phyloP scores from a whole-genome alignment of 2,797 vertebrate species.

The Premnoplex brunnescens region DNA sequence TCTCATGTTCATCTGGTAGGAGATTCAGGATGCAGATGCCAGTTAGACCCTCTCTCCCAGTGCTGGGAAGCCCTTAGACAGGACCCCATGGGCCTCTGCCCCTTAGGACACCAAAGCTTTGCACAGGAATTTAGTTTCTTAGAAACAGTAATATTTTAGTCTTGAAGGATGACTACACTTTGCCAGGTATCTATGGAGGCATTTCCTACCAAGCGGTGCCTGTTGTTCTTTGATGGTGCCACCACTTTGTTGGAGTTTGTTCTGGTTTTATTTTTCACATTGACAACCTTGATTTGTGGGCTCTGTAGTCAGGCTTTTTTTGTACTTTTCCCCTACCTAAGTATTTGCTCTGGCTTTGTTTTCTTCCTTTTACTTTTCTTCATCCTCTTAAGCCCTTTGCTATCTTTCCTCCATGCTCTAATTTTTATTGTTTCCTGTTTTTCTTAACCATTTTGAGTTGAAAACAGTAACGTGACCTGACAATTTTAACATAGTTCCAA shows the following conservation, averaged over 20 bases:
- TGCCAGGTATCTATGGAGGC: neutral
- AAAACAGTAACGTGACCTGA: constrained; percentile 64
- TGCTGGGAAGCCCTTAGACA: neutral
- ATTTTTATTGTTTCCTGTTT: constrained; percentile 60
- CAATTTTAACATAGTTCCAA: constrained; percentile 56
- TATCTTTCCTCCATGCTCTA: neutral
- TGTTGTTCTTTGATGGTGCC: neutral
- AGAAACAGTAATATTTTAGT: neutral
- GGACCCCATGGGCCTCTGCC: neutral
- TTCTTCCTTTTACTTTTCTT: neutral
- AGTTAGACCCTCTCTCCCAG: neutral
- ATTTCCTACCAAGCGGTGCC: neutral
- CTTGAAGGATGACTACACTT: neutral
- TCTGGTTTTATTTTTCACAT: constrained; percentile 1
- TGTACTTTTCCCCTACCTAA: neutral
- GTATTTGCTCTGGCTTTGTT: constrained; percentile 46
- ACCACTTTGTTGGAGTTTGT: neutral
- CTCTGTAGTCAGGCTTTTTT: constrained; percentile 52
- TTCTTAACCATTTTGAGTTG: constrained; percentile 47
- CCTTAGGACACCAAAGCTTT: too few species aligned
- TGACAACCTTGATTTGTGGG: constrained; percentile 28
- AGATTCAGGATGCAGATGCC: neutral
- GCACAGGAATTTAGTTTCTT: neutral
- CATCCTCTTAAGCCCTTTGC: neutral
- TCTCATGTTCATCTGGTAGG: neutral